Evolutionary conservation across 1,140 invertebrate genomes (phyloP).

Genomic region (Ruditapes philippinarum): DNA sequence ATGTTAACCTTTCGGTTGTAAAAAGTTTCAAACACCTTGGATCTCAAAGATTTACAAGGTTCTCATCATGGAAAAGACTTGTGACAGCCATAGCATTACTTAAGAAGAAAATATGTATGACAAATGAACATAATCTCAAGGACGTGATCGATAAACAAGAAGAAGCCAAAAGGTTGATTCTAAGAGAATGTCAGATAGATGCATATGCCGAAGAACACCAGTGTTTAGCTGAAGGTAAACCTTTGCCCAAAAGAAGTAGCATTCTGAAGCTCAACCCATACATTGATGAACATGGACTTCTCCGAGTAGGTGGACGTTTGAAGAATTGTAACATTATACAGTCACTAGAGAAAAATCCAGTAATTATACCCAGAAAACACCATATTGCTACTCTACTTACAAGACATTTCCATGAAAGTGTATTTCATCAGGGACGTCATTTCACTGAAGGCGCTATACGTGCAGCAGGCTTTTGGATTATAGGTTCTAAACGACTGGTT

Average conservation of each 20-base stretch:
- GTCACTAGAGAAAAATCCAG: neutral
- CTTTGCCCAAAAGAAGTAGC: neutral
- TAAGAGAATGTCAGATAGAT: neutral
- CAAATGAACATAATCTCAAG: neutral
- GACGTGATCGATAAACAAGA: neutral
- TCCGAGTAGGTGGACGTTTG: neutral
- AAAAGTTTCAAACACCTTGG: neutral
- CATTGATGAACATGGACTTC: neutral
- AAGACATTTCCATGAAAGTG: neutral
- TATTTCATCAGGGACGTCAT: neutral
- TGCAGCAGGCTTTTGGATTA: neutral
- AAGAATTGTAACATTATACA: neutral
- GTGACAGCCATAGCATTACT: neutral
- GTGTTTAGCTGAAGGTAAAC: neutral
- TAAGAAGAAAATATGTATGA: neutral
- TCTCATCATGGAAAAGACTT: slow-evolving; percentile 30
- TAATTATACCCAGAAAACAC: neutral
- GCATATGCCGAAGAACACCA: neutral
- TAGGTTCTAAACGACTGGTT: neutral
- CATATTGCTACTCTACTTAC: neutral
- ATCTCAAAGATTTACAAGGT: neutral
- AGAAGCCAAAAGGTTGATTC: neutral
- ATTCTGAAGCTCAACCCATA: neutral
- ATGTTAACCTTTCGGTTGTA: neutral
- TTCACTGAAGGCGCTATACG: neutral